Evolutionary conservation across 2,888 invertebrate species (phyloP), one percentile per base, ranked within the genome.

Genomic region (Drosophila trichaetosa): DNA sequence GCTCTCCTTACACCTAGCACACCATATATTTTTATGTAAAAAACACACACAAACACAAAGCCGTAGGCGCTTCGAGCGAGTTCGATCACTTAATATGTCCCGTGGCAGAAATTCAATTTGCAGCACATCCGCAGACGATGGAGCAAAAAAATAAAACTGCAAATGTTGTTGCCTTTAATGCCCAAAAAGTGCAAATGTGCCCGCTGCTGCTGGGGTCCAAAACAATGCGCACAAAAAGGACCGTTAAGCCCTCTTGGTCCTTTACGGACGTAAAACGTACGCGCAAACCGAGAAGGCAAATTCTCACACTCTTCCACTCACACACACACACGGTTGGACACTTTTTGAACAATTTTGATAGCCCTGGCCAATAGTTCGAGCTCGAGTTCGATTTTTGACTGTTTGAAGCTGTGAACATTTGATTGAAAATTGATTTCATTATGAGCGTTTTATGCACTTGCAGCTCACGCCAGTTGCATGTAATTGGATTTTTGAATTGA

Each of bases 361-460:
- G 61, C 46, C 38, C 53, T 31, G 42, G 24, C 27, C 13, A 54
- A 38, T 61, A 42, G 52, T 54, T 49, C 6, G 52, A 21, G 48
- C 24, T 58, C 38, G 40, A 42, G 48, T 34, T 62, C n/a, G 56
- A 59, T 48, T 54, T 78, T 69, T 61, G 68, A 60, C 65, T 59
- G 49, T 63, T 58, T 72, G 40, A 18, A 68, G 72, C 61, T 68
- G 29, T 49, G 38, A 46, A 57, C 83, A 77, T 89, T 91, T 91
- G 92, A 91, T 91, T 90, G 86, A 91, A 91, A 91, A 89, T 89
- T 91, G 89, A 91, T 91, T 91, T 90, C 83, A 91, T 91, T 91
- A 86, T 83, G 79, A 73, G 79, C 76, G 76, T 80, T 87, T 79
- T 83, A 82, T 75, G 82, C 83, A 80, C 77, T 83, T 40, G 64